phyloP scores from a whole-genome alignment of 2,113 vertebrate genomes.

The Oryzias woworae region DNA sequence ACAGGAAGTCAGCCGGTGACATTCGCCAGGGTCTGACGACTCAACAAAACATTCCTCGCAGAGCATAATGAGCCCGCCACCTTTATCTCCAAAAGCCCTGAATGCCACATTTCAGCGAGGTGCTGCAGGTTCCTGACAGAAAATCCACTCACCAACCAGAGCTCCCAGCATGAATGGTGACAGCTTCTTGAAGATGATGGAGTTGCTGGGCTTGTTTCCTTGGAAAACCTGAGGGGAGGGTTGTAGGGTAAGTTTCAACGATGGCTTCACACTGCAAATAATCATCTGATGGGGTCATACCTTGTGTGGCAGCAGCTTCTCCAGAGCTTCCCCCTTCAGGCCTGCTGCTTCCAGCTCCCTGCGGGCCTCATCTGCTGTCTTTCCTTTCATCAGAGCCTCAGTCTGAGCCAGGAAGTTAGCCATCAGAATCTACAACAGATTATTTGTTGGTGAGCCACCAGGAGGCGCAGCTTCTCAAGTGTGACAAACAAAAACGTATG shows the following conservation, averaged over 20 bases:
- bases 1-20: background rate
- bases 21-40: background rate
- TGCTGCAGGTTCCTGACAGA: background rate
- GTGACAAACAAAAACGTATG: too few species aligned
- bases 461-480: too few species aligned
- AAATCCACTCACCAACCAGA: constrained; percentile 83
- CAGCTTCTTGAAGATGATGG: constrained; percentile 91
- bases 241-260: background rate
- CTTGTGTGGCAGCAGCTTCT: constrained; percentile 94
- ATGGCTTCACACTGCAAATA: background rate
- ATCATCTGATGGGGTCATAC: constrained; percentile 37
- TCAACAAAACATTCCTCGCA: too few species aligned
- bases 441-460: background rate
- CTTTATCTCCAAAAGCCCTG: too few species aligned
- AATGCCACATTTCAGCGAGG: too few species aligned
- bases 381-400: constrained; percentile 96
- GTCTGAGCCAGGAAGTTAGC: constrained; percentile 97
- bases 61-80: too few species aligned
- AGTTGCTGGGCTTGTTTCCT: constrained; percentile 97
- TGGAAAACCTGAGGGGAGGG: constrained; percentile 85
- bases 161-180: constrained; percentile 89
- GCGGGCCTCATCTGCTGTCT: constrained; percentile 84
- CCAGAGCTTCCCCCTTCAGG: constrained; percentile 78
- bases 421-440: constrained; percentile 83
- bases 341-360: constrained; percentile 85